Evolutionary conservation across 2,888 invertebrate genomes (phyloP).

Genomic region (Gastracanthus pulcherrimus): DNA sequence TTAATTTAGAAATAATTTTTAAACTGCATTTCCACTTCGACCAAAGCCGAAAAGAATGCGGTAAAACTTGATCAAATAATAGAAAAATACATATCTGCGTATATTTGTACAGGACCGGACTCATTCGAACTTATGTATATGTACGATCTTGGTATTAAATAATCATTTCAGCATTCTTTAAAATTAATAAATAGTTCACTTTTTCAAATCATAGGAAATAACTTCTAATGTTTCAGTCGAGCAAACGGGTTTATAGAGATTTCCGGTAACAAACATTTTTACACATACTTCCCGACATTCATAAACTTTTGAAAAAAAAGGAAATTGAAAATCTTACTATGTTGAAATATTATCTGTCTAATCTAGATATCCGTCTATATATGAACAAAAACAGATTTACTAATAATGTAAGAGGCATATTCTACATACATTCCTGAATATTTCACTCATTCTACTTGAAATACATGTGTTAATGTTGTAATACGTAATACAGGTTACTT

Average conservation of each 20-base stretch:
- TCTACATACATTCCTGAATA: too few relatives aligned
- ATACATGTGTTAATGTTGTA: background rate
- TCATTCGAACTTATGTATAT: background rate
- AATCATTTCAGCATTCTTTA: background rate
- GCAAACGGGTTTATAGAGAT: background rate
- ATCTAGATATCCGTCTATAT: background rate
- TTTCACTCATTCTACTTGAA: too few relatives aligned
- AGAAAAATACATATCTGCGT: background rate
- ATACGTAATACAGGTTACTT: background rate
- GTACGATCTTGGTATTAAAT: too few relatives aligned
- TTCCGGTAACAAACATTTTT: background rate
- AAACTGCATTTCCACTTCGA: too few relatives aligned
- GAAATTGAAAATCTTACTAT: background rate
- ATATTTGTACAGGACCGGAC: background rate
- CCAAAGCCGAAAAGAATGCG: background rate
- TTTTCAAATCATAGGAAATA: background rate
- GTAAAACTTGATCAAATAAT: background rate
- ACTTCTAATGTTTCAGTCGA: background rate
- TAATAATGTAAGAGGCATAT: background rate
- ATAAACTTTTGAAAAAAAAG: too few relatives aligned
- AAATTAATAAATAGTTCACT: background rate
- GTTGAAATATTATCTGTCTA: background rate
- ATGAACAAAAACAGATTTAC: background rate
- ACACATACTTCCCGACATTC: background rate
- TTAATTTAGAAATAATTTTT: too few relatives aligned